Base-by-base conservation (phyloP, 2,888 invertebrate species). In the Antheraea yamamai region DNA sequence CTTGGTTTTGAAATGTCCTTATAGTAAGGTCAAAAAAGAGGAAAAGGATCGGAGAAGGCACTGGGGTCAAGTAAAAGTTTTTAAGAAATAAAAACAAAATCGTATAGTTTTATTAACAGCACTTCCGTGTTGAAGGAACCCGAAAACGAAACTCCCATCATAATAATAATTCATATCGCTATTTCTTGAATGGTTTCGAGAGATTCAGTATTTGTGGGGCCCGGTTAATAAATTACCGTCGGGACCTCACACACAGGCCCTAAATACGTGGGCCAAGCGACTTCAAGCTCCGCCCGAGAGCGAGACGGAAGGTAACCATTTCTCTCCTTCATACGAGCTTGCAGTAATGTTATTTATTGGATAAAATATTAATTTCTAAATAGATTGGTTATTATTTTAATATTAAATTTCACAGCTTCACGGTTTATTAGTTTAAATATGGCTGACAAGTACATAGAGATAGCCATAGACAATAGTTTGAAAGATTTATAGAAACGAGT, bases 181-280 rank as follows among this genome's bases (percentile, higher is more conserved):
- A 85, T 88, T 88, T 85, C 87, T 86, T 85, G 83, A 83, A 87
- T 84, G 84, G 85, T 83, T 91, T 91, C 88, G 92, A 90, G 91
- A 90, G 88, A 70, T 70, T 83, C 83, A 79, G 86, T 83, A 82
- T 88, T 86, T 90, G 94, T 93, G 94, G 90, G 93, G 93, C 89
- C 92, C 86, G 81, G 83, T 89, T 90, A 91, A 93, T 93, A 93
- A 93, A 92, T 94, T 92, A 91, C 84, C 80, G 85, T 85, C 84
- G 87, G 86, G 94, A 94, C 94, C 94, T 91, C 94, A 94, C 94
- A 93, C 88, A 84, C 87, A 87, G 92, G 83, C 83, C 81, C 88
- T 91, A 90, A 91, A 89, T 88, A 91, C 89, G 89, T 90, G 91
- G 93, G 92, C 86, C 82, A 85, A 85, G 83, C 85, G 89, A 79